Conservation (phyloP, 2,113 vertebrate species). For the Ondatra zibethicus region DNA sequence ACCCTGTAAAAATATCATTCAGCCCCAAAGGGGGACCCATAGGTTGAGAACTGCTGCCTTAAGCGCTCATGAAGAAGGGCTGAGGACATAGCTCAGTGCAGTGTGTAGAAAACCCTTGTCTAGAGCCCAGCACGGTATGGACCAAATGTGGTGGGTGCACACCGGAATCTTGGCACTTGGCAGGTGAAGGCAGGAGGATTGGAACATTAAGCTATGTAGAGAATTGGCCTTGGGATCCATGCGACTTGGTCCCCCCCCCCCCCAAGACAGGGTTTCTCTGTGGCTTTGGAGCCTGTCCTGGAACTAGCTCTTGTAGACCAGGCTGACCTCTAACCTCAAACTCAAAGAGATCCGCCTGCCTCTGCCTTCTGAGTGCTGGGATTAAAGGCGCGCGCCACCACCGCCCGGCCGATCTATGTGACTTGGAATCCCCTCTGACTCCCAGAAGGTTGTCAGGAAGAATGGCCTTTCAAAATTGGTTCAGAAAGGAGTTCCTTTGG, state of each 20-base stretch:
- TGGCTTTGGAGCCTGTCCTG: too few species aligned
- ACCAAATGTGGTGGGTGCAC: background rate
- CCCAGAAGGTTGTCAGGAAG: background rate
- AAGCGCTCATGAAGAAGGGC: background rate
- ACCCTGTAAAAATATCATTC: background rate
- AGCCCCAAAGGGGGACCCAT: background rate
- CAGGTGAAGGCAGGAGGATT: background rate
- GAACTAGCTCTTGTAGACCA: too few species aligned
- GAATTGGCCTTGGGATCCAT: background rate
- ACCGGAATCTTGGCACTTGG: background rate
- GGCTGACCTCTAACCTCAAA: too few species aligned
- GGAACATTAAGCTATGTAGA: background rate
- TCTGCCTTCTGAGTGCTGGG: too few species aligned
- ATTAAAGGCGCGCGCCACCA: too few species aligned
- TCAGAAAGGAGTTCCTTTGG: background rate
- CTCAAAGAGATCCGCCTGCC: too few species aligned
- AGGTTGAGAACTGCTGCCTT: background rate
- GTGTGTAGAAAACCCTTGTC: background rate
- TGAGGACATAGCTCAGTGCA: background rate
- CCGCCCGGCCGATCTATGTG: fast-evolving
- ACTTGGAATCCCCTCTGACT: too few species aligned
- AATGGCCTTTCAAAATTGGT: background rate
- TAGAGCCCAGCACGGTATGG: background rate
- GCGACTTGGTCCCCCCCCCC: too few species aligned
- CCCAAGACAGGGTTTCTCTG: too few species aligned